Evolutionary conservation across 2,797 vertebrate species (phyloP), one percentile per base, ranked within the genome.

Genomic region (Danio tinwini): DNA sequence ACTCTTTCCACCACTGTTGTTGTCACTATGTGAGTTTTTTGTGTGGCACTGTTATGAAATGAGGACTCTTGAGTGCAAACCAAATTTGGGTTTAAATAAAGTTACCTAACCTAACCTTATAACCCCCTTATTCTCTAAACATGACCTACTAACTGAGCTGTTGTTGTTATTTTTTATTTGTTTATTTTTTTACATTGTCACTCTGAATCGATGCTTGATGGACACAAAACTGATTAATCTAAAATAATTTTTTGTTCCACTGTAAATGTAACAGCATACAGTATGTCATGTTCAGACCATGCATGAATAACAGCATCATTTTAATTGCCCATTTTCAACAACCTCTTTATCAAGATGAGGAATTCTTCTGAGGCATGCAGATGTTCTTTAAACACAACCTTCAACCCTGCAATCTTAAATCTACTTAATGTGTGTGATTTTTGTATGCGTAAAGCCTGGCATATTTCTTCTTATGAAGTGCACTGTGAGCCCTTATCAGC

Each of bases 401-500:
- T 63, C 37, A 55, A 62, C 47, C 76, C 58, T 50, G 19, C 16
- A 10, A 78, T 78, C 37, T 62, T 78, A 78, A 71, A 71, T 78
- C 67, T 78, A 53, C 14, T 62, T 70, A 63, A 76, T 74, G 74
- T 21, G 29, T 82, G 61, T 16, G 81, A 65, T 74, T 70, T 29
- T 29, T 80, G 61, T 53, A 67, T 78, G 52, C 75, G 53, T 68
- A 71, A 17, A 81, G 76, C 12, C 44, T 55, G 76, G 50, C 70
- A 77, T 79, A 69, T 83, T 69, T 74, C 70, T 19, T 80, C 50
- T 65, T 76, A 50, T 80, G 55, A 7, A n/a, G 37, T 75, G 72
- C 62, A 76, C 55, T 50, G 63, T 77, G 59, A 79, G 76, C 76
- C 76, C 65, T 84, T 82, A 86, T 84, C 85, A 82, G 77, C 29